Conservation (phyloP, 2,113 vertebrate genomes). For the Daboia siamensis region DNA sequence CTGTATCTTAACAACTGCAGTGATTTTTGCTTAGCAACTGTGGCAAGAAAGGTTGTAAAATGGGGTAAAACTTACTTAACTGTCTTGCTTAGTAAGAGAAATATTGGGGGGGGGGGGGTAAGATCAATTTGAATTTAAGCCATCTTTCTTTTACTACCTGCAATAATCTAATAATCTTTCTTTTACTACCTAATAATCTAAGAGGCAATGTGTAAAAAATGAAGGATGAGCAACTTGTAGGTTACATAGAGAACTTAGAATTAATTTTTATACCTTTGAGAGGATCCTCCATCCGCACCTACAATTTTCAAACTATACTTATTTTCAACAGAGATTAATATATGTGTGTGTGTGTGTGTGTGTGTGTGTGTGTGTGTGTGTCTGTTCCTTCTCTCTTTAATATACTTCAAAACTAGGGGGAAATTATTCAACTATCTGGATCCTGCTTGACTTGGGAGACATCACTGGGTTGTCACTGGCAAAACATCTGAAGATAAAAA, state of each 20-base stretch:
- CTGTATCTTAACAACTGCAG: not conserved
- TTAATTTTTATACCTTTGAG: not conserved
- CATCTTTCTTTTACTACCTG: no score
- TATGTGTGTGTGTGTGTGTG: no score
- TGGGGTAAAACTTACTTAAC: not conserved
- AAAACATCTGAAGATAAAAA: not conserved
- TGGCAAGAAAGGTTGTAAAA: not conserved
- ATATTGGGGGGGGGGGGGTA: not conserved
- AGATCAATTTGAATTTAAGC: not conserved
- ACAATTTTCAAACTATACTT: not conserved
- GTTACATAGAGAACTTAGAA: not conserved
- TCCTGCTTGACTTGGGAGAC: not conserved
- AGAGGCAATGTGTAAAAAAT: not conserved
- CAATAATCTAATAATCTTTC: no score
- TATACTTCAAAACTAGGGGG: not conserved
- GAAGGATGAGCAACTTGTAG: not conserved
- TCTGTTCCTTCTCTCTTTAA: not conserved
- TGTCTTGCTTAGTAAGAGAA: not conserved
- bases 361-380: no score
- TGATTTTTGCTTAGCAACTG: not conserved
- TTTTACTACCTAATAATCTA: not conserved
- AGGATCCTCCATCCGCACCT: not conserved
- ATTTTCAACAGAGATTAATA: not conserved
- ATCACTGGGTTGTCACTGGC: not conserved
- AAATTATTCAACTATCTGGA: not conserved